Conservation (phyloP, 1,140 invertebrate species). For the Copidosoma floridanum region DNA sequence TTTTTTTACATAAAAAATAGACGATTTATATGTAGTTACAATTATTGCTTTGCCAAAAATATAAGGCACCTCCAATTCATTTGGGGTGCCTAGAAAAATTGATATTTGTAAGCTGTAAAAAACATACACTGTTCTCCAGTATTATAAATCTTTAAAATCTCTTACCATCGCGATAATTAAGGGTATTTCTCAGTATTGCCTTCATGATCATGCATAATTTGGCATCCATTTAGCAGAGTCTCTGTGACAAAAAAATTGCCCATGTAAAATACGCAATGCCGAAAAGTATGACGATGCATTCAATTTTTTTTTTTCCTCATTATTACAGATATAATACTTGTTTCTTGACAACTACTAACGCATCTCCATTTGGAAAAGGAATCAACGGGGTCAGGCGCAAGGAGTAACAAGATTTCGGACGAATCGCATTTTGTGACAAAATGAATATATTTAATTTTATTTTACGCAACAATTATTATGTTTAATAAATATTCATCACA, state of each 20-base stretch:
- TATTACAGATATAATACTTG: slow-evolving; percentile 26
- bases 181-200: neutral
- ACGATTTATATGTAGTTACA: too few relatives aligned
- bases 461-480: slow-evolving; percentile 3
- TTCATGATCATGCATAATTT: slow-evolving; percentile 1
- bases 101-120: too few relatives aligned
- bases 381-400: neutral
- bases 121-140: too few relatives aligned
- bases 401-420: too few relatives aligned
- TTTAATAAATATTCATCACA: neutral
- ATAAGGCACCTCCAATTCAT: too few relatives aligned
- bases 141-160: too few relatives aligned
- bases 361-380: slow-evolving; percentile 21
- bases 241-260: slow-evolving; percentile 1
- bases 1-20: too few relatives aligned
- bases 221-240: neutral
- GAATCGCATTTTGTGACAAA: neutral
- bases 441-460: neutral
- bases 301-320: neutral
- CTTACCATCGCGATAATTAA: slow-evolving; percentile 39
- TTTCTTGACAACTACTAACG: slow-evolving; percentile 27
- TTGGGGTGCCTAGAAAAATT: too few relatives aligned
- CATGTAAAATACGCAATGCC: slow-evolving; percentile 29
- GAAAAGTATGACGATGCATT: neutral
- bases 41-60: too few relatives aligned